Evolutionary conservation across 2,888 invertebrate species (phyloP), one percentile per base, ranked within the genome.

Genomic region (Eristalis arbustorum): DNA sequence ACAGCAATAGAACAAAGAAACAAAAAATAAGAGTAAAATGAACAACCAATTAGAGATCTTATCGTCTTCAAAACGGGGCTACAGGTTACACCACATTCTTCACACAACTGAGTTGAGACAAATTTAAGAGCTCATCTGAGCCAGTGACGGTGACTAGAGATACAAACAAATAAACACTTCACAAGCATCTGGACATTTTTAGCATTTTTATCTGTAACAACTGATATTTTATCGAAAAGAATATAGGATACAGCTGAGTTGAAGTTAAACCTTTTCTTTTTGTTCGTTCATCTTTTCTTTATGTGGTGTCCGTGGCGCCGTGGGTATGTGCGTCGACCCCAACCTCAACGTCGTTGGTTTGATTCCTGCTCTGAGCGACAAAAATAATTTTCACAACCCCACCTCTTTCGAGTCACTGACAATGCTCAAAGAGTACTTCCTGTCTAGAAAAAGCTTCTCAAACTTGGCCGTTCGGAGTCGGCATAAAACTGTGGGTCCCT

Each of bases 171-270:
- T 23, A 49, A 23, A 56, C n/a, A 37, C 18, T 68, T 69, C 13
- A 72, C 13, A 72, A 66, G 63, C 81, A 85, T 85, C 81, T 84
- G 73, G 81, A 73, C 77, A 82, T 85, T 85, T 85, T 57, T 85
- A 85, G 85, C 81, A 85, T 85, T 85, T 85, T 85, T 85, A 85
- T 85, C 85, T 85, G 59, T 81, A 80, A 71, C 10, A 68, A 62
- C 62, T 85, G 66, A 74, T 74, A 82, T 73, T 76, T 81, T 81
- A 84, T 62, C 71, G 66, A 80, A 68, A 63, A 40, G 28, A 66
- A 59, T 84, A 42, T 75, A 72, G 10, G 59, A 68, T 64, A 64
- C 63, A 59, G 69, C 61, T 84, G 59, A 63, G 63, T 62, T 59
- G 40, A 68, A 64, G 59, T 40, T 62, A 57, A n/a, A n/a, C n/a